Evolutionary conservation across 2,113 vertebrate species (phyloP), one percentile per base, ranked within the genome.

Genomic region (Microtus pennsylvanicus): DNA sequence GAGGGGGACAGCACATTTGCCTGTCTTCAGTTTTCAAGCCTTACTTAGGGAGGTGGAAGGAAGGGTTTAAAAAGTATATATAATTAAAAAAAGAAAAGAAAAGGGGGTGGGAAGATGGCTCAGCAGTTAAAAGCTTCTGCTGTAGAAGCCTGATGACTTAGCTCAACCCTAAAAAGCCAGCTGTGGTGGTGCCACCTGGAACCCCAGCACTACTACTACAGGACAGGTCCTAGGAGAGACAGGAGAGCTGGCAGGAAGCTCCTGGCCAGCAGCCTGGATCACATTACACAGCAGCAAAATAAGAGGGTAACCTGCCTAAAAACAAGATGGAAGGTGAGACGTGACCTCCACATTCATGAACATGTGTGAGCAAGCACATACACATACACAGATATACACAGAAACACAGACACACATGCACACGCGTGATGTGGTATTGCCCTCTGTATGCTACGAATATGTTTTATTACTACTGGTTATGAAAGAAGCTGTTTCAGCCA

Each of bases 21-120:
- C 28, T 83, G 85, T 93, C 90, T 97, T 78, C 76, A 91, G 45
- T 77, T 55, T 70, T 81, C 30, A 89, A 69, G 89, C 9, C 61
- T 83, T 42, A 83, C 42, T 83, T 63, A 42, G n/a, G 58, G 52
- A 82, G 35, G 11, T 11, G 11, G 13, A 83, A 38, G n/a, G 26
- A 83, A 83, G 58, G 63, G 24, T 42, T 83, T 42, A 17, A 28
- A 61, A 63, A 83, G n/a, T 19, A 83, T 42, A 38, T 28, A 82
- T 35, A 82, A 24, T 81, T 80, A 33, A 33, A 78, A 52, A 30
- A 50, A 50, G 22, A 33, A 80, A 55, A 55, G 78, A 67, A 92
- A 87, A 81, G 12, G 26, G 26, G 8, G 9, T 17, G 11, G 61
- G 24, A 38, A 65, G 26, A 45, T 47, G 17, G 28, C 9, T 12